Evolutionary conservation across 2,888 invertebrate species (phyloP), one percentile per base, ranked within the genome.

Genomic region (Coelopa pilipes): DNA sequence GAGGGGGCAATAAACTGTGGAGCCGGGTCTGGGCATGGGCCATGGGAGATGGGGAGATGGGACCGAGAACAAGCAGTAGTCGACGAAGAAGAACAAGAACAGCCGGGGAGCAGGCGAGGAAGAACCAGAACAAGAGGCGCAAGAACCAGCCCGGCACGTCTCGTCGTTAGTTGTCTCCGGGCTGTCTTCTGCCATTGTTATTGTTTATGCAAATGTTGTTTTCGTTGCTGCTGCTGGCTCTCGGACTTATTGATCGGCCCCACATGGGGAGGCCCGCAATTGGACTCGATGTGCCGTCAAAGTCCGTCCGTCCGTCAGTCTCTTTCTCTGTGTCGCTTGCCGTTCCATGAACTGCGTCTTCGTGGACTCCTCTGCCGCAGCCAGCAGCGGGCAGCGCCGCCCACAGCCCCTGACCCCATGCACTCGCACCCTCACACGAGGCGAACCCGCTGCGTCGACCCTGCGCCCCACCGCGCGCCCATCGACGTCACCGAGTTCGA

Each of bases 1-100:
- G 76, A 78, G 79, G 82, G 85, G 85, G 78, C 84, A 82, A 81
- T 83, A 80, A 85, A 83, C 83, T 82, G 78, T 74, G 55, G 75
- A 75, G 76, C 75, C 74, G 77, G 24, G 50, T 34, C 17, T 63
- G 46, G 45, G 12, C 24, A 21, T 15, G 15, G n/a, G 47, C 19
- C 1, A n/a, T 11, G 19, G 49, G 15, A 66, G 19, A 66, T 17
- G 17, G 19, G 12, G 46, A 15, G 45, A 46, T 59, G 59, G 46
- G 19, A 46, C 47, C 11, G 47, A 11, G 15, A 9, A 46, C 46
- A 46, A 63, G 45, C n/a, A n/a, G n/a, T n/a, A n/a, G n/a, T n/a
- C n/a, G n/a, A n/a, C 2, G 34, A 34, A 34, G 34, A 34, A 34
- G 34, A 34, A 7, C 4, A 34, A 34, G 7, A 34, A 34, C n/a